Evolutionary conservation across 2,797 vertebrate genomes (phyloP).

Genomic region (Platyrinchus mystaceus): DNA sequence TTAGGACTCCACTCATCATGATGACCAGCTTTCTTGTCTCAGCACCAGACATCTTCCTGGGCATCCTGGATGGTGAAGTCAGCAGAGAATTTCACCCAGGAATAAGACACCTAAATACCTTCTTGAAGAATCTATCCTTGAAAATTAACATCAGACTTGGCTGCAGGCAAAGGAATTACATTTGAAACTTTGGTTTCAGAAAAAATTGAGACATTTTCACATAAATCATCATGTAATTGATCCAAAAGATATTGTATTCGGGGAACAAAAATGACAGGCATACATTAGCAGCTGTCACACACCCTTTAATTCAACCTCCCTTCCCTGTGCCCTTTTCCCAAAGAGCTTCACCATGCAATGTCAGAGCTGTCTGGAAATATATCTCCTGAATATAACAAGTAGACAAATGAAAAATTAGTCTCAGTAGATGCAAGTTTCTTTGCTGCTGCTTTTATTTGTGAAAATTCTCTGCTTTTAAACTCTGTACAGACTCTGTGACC

Average conservation of each 20-base stretch:
- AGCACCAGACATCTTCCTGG: background rate
- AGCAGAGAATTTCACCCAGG: background rate
- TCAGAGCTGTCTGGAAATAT: background rate
- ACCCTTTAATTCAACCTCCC: background rate
- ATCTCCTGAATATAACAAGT: background rate
- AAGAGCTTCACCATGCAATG: background rate
- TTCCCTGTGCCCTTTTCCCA: background rate
- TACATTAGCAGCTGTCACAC: slow-evolving; percentile 28
- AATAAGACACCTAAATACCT: background rate
- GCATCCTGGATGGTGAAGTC: background rate
- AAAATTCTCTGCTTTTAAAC: slow-evolving; percentile 32
- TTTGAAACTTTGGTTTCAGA: background rate
- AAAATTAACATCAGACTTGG: background rate
- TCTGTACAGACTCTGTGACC: background rate
- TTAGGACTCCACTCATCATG: background rate
- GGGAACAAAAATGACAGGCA: background rate
- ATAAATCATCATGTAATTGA: slow-evolving; percentile 50
- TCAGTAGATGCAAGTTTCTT: background rate
- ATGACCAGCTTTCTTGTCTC: background rate
- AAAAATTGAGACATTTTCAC: slow-evolving; percentile 48
- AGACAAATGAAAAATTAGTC: background rate
- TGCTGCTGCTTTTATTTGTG: slow-evolving; percentile 7
- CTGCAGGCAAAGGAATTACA: background rate
- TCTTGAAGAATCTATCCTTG: background rate
- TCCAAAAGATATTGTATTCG: background rate